phyloP scores from a whole-genome alignment of 2,113 vertebrate genomes.

The Macquaria australasica region DNA sequence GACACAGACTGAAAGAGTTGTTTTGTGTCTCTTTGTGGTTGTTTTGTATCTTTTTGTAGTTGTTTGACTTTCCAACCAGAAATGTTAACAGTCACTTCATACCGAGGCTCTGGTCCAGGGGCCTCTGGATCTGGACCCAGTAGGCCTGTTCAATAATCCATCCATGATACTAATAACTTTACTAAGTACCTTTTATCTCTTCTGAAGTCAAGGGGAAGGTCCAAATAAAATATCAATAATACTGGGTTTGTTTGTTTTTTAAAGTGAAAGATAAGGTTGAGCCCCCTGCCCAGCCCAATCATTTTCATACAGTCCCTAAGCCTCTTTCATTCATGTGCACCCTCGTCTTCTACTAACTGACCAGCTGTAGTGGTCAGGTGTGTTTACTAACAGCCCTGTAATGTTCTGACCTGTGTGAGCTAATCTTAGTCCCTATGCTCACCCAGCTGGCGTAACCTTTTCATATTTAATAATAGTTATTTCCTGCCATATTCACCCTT shows the following conservation, averaged over 20 bases:
- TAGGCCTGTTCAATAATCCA: background rate
- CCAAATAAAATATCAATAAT: background rate
- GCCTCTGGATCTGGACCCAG: background rate
- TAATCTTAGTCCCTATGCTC: background rate
- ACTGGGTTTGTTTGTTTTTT: no score
- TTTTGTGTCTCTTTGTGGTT: no score
- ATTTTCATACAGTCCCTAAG: background rate
- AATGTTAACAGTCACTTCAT: no score
- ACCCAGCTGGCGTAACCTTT: background rate
- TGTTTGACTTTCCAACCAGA: no score
- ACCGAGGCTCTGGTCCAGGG: no score
- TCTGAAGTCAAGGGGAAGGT: background rate
- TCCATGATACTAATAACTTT: no score
- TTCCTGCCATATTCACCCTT: background rate
- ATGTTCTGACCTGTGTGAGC: constrained; percentile 6
- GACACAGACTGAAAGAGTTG: no score
- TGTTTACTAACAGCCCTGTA: constrained; percentile 6
- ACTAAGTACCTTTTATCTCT: no score
- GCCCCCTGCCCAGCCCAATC: no score
- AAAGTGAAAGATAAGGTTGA: background rate
- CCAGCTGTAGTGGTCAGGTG: background rate
- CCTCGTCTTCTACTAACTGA: background rate
- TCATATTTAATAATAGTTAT: constrained; percentile 5
- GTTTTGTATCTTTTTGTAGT: no score
- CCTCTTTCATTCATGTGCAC: background rate